Conservation (phyloP, 1,140 invertebrate genomes). For the Zaprionus camerounensis region DNA sequence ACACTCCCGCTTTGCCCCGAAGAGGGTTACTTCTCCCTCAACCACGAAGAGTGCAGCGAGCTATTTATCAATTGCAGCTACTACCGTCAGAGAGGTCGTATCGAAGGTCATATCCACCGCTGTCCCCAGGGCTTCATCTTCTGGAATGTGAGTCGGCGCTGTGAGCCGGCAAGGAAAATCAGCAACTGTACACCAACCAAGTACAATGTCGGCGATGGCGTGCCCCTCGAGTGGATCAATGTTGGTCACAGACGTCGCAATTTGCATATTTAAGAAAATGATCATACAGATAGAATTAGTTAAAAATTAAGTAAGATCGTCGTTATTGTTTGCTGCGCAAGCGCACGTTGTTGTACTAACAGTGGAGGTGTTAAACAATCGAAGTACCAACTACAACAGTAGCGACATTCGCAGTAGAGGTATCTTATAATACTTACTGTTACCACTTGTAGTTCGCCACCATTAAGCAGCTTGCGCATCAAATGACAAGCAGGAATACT, state of each 20-base stretch:
- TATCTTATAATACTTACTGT: too few relatives aligned
- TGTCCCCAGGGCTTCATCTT: conserved; percentile 91
- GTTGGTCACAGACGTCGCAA: conserved; percentile 78
- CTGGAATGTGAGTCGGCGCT: conserved; percentile 91
- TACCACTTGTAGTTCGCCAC: neutral
- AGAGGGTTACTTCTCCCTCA: conserved; percentile 89
- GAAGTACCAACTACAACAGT: neutral
- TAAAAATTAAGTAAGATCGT: conserved; percentile 35
- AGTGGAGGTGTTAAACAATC: neutral
- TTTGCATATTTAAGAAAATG: conserved; percentile 63
- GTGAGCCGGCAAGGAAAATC: conserved; percentile 85
- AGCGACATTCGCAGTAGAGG: too few relatives aligned
- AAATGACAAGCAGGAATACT: conserved; percentile 57
- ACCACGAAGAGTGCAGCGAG: conserved; percentile 88
- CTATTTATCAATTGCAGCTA: conserved; percentile 90
- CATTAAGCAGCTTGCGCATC: conserved; percentile 50
- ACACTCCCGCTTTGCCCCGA: conserved; percentile 86
- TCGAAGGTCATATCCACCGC: conserved; percentile 90
- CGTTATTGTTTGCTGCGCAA: conserved; percentile 73
- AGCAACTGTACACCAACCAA: conserved; percentile 57
- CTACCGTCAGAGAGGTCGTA: conserved; percentile 83
- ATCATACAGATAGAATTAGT: conserved; percentile 35
- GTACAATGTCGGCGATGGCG: conserved; percentile 63
- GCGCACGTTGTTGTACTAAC: neutral
- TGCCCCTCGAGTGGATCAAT: conserved; percentile 81